A percentile compares a stretch with the other conserved stretches of the same genome.
Evolutionary conservation across 2,888 invertebrate species (phyloP).

Genomic region (Conistra vaccinii): DNA sequence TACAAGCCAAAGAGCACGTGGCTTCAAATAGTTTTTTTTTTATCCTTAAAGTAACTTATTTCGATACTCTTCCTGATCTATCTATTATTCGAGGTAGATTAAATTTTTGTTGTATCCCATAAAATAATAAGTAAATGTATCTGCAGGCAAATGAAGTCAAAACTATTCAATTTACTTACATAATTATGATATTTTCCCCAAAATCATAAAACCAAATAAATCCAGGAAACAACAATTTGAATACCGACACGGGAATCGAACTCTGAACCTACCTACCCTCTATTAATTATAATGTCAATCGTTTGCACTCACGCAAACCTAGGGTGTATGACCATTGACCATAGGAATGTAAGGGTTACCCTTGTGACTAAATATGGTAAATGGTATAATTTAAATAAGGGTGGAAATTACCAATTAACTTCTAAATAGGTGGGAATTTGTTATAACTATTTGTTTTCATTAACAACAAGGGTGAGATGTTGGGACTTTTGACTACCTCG

Average conservation of each 20-base stretch:
- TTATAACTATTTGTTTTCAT: slow-evolving; percentile 59
- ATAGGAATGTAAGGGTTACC: slow-evolving; percentile 76
- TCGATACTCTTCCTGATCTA: too few species aligned
- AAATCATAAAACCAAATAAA: slow-evolving; percentile 45
- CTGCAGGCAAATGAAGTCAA: too few species aligned
- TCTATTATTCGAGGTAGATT: too few species aligned
- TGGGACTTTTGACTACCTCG: too few species aligned
- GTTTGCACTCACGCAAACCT: slow-evolving; percentile 74
- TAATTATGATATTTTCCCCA: not conserved
- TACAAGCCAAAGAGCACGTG: not conserved
- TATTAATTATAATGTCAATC: slow-evolving; percentile 63
- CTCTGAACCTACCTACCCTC: slow-evolving; percentile 50
- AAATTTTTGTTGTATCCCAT: too few species aligned
- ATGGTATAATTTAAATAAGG: slow-evolving; percentile 61
- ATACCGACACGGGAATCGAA: slow-evolving; percentile 68
- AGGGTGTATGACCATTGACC: slow-evolving; percentile 71
- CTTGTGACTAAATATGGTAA: slow-evolving; percentile 63
- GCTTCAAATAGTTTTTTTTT: not conserved
- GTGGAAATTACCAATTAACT: slow-evolving; percentile 72
- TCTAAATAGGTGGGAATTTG: slow-evolving; percentile 65
- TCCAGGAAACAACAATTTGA: slow-evolving; percentile 63
- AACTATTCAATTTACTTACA: too few species aligned
- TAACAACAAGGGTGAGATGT: not conserved
- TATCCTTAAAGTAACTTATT: too few species aligned
- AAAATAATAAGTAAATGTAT: too few species aligned